phyloP scores from a whole-genome alignment of 2,797 vertebrate species.

The Parambassis ranga region DNA sequence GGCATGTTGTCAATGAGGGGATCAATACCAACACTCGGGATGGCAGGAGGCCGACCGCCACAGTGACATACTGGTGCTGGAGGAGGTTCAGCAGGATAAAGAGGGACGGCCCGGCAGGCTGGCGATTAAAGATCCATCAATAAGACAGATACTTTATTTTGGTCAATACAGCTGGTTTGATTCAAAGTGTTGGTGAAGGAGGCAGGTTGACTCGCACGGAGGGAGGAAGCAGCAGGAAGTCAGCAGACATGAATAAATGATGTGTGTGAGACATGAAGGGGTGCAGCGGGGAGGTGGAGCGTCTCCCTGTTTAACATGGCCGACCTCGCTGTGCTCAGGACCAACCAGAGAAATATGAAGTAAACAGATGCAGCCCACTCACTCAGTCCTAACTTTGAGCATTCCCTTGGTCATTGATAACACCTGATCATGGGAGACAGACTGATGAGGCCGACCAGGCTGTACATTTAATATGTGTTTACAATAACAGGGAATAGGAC shows the following conservation, averaged over 20 bases:
- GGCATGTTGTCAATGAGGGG: slow-evolving; percentile 32
- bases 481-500: too few relatives aligned
- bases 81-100: not conserved
- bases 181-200: too few relatives aligned
- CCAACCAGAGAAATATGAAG: not conserved
- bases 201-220: not conserved
- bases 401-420: too few relatives aligned
- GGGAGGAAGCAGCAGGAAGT: not conserved
- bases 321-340: not conserved
- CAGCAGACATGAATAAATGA: slow-evolving; percentile 44
- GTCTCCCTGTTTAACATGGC: not conserved
- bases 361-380: too few relatives aligned
- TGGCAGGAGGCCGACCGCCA: not conserved
- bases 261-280: slow-evolving; percentile 8
- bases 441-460: too few relatives aligned
- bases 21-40: slow-evolving; percentile 23
- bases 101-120: slow-evolving; percentile 3
- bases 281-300: slow-evolving; percentile 10
- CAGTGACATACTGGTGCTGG: not conserved
- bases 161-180: too few relatives aligned
- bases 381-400: too few relatives aligned
- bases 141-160: too few relatives aligned
- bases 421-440: too few relatives aligned
- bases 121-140: too few relatives aligned
- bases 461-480: too few relatives aligned